Evolutionary conservation across 2,113 vertebrate species (phyloP), one percentile per base, ranked within the genome.

Genomic region (Nestor notabilis): DNA sequence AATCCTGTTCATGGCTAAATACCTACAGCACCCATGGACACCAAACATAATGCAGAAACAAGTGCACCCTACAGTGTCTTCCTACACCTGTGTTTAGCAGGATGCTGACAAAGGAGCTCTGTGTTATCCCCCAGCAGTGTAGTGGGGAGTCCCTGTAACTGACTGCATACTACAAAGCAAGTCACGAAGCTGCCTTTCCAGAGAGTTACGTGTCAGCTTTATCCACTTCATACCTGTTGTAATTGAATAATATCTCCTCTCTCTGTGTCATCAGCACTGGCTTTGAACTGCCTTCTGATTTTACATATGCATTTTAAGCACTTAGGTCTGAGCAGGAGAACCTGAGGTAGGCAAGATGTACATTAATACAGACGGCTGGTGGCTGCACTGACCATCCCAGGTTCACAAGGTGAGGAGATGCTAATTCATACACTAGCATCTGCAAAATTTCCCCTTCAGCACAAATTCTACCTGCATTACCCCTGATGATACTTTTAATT

Each of bases 401-500:
- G 94, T 79, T 96, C 81, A 56, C 17, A 5, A 18, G 83, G 93
- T 77, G 88, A 92, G 78, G 37, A 77, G 70, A 94, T 86, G 82
- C 63, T 87, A 83, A 93, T 91, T 93, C 77, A 49, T 58, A 87
- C 61, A 89, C 49, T 78, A 14, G 41, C 77, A 90, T 71, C 69
- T 8, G 28, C 31, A 47, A 63, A 93, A 55, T 53, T 91, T 87
- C 65, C 93, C 83, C 80, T 87, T 81, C 74, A 81, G 95, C 90
- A 47, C 70, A 82, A 94, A 94, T 89, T 95, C 81, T 88, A 95
- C 88, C 92, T 92, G 92, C 24, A 37, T 77, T 52, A 60, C 88
- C 86, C 88, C 89, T 74, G 46, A 78, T 50, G 81, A 80, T 81
- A 72, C 80, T 82, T 93, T 91, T 96, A 96, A 96, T 96, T 92